phyloP scores from a whole-genome alignment of 2,113 vertebrate species.

The Oplegnathus fasciatus region DNA sequence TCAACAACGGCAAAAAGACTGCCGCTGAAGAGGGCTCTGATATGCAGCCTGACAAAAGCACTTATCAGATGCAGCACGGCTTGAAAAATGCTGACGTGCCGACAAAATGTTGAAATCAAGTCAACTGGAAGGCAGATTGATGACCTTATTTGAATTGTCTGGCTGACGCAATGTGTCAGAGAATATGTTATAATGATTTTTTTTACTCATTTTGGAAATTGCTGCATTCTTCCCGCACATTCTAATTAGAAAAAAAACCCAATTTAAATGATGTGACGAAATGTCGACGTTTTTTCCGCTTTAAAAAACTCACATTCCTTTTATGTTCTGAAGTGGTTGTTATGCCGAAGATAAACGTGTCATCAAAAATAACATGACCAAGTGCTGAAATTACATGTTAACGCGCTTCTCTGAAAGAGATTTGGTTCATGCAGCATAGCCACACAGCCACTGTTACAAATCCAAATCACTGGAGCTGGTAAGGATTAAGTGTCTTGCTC shows the following conservation, averaged over 20 bases:
- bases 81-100: constrained; percentile 62
- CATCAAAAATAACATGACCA: constrained; percentile 28
- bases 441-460: constrained; percentile 35
- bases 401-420: constrained; percentile 17
- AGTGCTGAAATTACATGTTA: constrained; percentile 39
- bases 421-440: constrained; percentile 34
- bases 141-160: constrained; percentile 48
- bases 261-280: constrained; percentile 16
- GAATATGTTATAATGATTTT: constrained; percentile 44
- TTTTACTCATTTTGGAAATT: constrained; percentile 32
- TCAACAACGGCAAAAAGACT: constrained; percentile 50
- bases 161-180: constrained; percentile 30
- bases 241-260: constrained; percentile 20
- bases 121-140: constrained; percentile 51
- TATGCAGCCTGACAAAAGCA: constrained; percentile 63
- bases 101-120: constrained; percentile 62
- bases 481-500: constrained; percentile 60
- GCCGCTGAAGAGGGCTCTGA: constrained; percentile 58
- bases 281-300: background rate
- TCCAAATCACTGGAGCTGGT: constrained; percentile 50
- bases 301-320: background rate
- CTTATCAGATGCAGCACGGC: constrained; percentile 68
- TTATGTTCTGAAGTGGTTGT: constrained; percentile 29
- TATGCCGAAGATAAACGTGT: constrained; percentile 13
- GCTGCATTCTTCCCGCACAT: constrained; percentile 15